Conservation (phyloP, 1,140 invertebrate genomes). For the Ganaspis sp. region DNA sequence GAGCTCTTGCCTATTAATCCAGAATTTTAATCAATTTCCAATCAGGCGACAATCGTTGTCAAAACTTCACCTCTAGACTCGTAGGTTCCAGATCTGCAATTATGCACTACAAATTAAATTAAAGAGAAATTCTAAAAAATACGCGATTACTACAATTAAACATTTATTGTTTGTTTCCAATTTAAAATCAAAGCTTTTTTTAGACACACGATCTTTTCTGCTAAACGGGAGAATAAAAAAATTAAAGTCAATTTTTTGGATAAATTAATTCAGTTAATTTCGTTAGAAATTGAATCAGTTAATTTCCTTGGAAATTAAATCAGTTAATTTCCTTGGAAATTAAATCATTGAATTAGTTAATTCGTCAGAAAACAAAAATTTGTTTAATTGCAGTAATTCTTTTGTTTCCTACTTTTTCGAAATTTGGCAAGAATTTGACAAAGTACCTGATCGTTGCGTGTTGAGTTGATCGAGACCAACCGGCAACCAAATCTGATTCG, state of each 20-base stretch:
- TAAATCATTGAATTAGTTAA: no score
- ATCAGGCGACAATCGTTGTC: slow-evolving; percentile 65
- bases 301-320: no score
- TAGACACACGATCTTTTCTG: no score
- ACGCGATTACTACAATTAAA: background rate
- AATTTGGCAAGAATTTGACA: background rate
- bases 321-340: no score
- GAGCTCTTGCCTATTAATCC: background rate
- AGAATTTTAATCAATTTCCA: background rate
- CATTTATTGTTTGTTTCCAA: background rate
- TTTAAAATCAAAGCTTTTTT: no score
- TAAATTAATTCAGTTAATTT: no score
- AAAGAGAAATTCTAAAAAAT: slow-evolving; percentile 13
- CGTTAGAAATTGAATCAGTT: no score
- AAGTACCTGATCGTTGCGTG: slow-evolving; percentile 71
- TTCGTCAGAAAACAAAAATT: no score
- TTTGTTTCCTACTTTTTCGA: background rate
- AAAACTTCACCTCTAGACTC: slow-evolving; percentile 62
- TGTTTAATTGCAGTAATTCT: background rate
- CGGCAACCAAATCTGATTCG: slow-evolving; percentile 67
- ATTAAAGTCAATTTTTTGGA: no score
- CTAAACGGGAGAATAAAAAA: no score
- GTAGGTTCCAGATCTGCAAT: slow-evolving; percentile 62
- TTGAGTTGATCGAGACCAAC: slow-evolving; percentile 72
- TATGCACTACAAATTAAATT: slow-evolving; percentile 32